Evolutionary conservation across 2,888 invertebrate genomes (phyloP), one percentile per base, ranked within the genome.

Genomic region (Eristalinus aeneus): DNA sequence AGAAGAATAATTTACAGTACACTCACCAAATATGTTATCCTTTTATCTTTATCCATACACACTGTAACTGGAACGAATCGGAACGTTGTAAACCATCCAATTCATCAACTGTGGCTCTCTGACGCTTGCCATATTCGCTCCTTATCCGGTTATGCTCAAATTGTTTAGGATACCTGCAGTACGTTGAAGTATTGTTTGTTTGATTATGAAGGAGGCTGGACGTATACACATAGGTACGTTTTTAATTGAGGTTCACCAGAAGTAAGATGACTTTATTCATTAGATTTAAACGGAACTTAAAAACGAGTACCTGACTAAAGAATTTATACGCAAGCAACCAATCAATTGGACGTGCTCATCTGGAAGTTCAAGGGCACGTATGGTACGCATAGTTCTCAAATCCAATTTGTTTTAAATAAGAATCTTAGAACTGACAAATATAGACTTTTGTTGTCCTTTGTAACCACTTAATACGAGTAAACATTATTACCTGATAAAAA

Each of bases 231-330:
- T 53, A 32, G 6, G 46, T 64, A n/a, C 12, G 60, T 73, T 63
- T 79, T 73, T 67, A 79, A 73, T 73, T 79, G 78, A 73, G 73
- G 73, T 73, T 79, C 73, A 72, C 78, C 78, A 73, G 78, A 79
- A 73, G 20, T 54, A 65, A 79, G 58, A 79, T 79, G 78, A 67
- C 78, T 79, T 65, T 65, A 67, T 79, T 73, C 60, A 73, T 65
- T 60, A 64, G n/a, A 60, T 73, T 79, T 67, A 73, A 67, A 79
- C 53, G 53, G 65, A 79, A 60, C 23, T 20, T 39, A 58, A 56
- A 46, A 31, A 64, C 64, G 32, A 61, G 58, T 67, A 73, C 63
- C 77, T 77, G 71, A 39, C n/a, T 36, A 63, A 69, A 22, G 27
- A 69, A 39, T 71, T 16, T 31, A 64, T 60, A 11, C 32, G 73